A percentile compares a stretch with the other conserved stretches of the same genome.
Conservation (phyloP, 2,888 invertebrate species). For the Labia minor region DNA sequence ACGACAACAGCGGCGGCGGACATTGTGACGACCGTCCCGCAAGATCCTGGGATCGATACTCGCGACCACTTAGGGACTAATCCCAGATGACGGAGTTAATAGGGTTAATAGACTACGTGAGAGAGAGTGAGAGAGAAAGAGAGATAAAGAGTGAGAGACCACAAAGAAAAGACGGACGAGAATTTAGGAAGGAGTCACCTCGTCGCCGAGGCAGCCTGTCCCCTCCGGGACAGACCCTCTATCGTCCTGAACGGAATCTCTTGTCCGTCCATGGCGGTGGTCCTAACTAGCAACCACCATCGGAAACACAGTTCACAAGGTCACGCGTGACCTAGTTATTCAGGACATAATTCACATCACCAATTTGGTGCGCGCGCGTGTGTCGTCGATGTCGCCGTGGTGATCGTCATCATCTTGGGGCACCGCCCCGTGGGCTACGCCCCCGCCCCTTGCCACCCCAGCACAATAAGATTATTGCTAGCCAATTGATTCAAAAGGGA, state of each 20-base stretch:
- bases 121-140: slow-evolving; percentile 19
- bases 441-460: neutral
- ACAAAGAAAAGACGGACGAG: neutral
- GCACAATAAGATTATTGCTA: neutral
- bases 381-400: neutral
- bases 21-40: neutral
- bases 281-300: neutral
- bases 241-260: slow-evolving; percentile 4
- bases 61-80: neutral
- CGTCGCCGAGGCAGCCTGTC: neutral
- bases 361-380: neutral
- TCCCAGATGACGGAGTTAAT: neutral
- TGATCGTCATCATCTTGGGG: neutral
- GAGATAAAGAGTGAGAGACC: too few relatives aligned
- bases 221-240: neutral
- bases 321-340: neutral
- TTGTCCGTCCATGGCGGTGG: slow-evolving; percentile 1
- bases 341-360: neutral
- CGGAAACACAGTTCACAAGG: neutral
- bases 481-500: neutral
- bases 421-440: neutral
- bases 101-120: neutral
- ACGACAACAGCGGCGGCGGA: slow-evolving; percentile 20
- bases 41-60: neutral
- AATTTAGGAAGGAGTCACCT: neutral